Evolutionary conservation across 2,113 vertebrate species (phyloP).

Genomic region (Odontophorus gujanensis): DNA sequence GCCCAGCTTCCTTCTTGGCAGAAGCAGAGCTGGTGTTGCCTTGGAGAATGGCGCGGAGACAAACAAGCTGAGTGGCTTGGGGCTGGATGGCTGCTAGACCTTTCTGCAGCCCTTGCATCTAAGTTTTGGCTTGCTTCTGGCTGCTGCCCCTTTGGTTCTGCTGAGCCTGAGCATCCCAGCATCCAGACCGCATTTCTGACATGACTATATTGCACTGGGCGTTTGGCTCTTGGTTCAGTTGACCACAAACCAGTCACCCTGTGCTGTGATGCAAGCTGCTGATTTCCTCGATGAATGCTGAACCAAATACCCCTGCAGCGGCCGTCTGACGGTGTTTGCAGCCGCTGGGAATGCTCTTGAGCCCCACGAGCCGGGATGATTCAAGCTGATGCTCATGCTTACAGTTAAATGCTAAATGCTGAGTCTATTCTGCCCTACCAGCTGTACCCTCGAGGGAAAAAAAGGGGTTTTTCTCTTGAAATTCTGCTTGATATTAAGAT

Average conservation of each 20-base stretch:
- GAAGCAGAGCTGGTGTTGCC: neutral
- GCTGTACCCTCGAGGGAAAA: conserved; percentile 10
- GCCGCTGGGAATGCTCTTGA: conserved; percentile 1
- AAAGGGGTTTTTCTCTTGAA: neutral
- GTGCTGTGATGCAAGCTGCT: conserved; percentile 8
- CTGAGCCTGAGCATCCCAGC: neutral
- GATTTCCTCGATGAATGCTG: neutral
- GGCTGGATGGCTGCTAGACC: neutral
- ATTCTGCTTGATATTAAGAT: neutral
- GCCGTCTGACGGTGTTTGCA: neutral
- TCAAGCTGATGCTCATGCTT: conserved; percentile 21
- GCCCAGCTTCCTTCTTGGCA: conserved; percentile 47
- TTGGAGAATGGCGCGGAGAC: conserved; percentile 24
- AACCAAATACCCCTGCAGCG: conserved; percentile 6
- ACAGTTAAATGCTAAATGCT: conserved; percentile 30
- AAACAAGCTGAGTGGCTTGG: neutral
- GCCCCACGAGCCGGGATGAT: conserved; percentile 6
- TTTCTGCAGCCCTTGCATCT: neutral
- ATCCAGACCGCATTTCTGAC: neutral
- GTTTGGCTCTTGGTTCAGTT: conserved; percentile 37
- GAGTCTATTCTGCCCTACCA: conserved; percentile 28
- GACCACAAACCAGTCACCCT: conserved; percentile 49
- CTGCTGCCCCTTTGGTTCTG: neutral
- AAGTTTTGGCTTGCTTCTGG: neutral
- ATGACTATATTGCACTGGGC: neutral